Conservation (phyloP, 2,888 invertebrate genomes). For the Sussaba pulchella region DNA sequence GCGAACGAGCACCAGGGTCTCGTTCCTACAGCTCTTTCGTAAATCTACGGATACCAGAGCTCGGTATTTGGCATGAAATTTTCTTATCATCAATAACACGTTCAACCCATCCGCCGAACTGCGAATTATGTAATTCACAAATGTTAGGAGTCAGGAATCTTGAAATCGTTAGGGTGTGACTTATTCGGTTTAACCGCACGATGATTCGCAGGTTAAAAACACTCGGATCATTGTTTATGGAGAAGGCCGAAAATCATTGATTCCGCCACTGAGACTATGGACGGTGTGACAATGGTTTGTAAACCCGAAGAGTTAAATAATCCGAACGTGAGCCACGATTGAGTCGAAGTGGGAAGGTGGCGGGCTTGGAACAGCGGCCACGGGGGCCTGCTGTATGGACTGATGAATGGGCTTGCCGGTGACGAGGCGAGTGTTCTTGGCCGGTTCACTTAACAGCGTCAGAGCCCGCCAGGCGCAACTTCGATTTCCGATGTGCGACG, state of each 20-base stretch:
- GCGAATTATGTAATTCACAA: neutral
- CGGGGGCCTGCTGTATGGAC: neutral
- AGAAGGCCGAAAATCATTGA: no score
- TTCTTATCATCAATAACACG: neutral
- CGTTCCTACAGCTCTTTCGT: conserved; percentile 9
- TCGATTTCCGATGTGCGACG: conserved; percentile 34
- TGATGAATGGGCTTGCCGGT: neutral
- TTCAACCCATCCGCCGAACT: neutral
- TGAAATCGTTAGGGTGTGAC: no score
- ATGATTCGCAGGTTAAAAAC: no score
- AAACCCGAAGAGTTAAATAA: neutral
- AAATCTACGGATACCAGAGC: neutral
- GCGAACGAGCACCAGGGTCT: neutral
- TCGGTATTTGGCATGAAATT: neutral
- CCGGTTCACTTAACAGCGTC: conserved; percentile 21
- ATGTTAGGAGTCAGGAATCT: no score
- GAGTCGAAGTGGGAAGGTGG: neutral
- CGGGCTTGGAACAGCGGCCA: neutral
- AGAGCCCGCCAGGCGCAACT: conserved; percentile 22
- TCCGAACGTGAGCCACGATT: neutral
- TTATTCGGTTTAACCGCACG: no score
- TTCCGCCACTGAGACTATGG: no score
- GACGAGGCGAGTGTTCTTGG: neutral
- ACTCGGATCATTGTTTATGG: no score
- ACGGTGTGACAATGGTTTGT: no score